These are phyloP conservation scores for Tineola bisselliella DNA, from an alignment of 2,888 invertebrate genomes.

Conservation along the genomic window DNA sequence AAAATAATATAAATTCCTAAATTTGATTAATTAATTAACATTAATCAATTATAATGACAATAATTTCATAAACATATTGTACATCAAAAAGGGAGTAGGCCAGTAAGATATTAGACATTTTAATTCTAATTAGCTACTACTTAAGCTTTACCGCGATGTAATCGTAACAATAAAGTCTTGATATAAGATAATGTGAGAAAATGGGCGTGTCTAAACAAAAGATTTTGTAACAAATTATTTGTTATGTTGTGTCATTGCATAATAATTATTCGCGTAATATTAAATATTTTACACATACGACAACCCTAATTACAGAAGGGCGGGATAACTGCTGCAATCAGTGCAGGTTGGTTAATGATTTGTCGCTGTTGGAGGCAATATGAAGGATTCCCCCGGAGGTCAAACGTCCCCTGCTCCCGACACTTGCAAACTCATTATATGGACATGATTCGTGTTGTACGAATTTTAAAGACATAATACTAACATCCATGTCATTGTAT, in stretches of 20 bases:
- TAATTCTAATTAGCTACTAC: too few species aligned
- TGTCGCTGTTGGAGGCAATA: constrained; percentile 15
- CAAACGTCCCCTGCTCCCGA: not conserved
- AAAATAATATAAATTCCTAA: not conserved
- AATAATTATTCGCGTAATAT: too few species aligned
- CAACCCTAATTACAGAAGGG: constrained; percentile 4
- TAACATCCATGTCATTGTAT: not conserved
- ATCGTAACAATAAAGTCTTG: too few species aligned
- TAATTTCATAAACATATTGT: too few species aligned
- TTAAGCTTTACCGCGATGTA: too few species aligned
- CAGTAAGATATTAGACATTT: too few species aligned
- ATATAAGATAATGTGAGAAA: too few species aligned
- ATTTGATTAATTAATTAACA: not conserved
- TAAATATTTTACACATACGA: too few species aligned
- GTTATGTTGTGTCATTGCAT: too few species aligned
- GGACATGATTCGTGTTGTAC: not conserved
- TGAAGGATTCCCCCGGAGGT: not conserved
- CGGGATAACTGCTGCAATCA: constrained; percentile 14
- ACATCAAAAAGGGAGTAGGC: too few species aligned
- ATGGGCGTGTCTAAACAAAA: too few species aligned
- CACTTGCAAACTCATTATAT: constrained; percentile 1
- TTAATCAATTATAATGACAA: not conserved
- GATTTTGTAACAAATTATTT: too few species aligned
- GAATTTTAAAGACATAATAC: not conserved
- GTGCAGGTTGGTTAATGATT: constrained; percentile 18